Percentiles rank a stretch among this genome's conserved stretches.
phyloP scores from a whole-genome alignment of 2,113 vertebrate species.

The Terrapene triunguis region DNA sequence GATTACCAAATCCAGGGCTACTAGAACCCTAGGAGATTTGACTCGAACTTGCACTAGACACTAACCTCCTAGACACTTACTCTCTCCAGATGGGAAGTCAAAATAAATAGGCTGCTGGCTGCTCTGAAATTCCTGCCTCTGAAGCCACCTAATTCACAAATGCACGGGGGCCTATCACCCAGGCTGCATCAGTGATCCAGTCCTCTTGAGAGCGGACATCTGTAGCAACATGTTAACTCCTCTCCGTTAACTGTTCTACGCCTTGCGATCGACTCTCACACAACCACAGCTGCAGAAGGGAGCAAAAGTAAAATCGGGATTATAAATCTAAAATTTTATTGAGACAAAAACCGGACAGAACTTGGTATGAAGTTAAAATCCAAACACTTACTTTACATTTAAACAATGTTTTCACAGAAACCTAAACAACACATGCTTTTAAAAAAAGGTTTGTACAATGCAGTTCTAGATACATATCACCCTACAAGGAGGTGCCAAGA shows the following conservation, averaged over 20 bases:
- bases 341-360: constrained; percentile 80
- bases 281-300: constrained; percentile 30
- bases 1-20: background rate
- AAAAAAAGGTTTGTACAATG: constrained; percentile 79
- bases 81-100: background rate
- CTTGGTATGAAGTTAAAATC: constrained; percentile 78
- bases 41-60: background rate
- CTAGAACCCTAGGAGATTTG: background rate
- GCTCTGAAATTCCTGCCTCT: background rate
- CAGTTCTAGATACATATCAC: constrained; percentile 59
- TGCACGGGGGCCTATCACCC: fast-evolving
- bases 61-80: background rate
- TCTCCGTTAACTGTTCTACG: background rate
- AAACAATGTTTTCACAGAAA: constrained; percentile 82
- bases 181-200: background rate
- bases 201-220: background rate
- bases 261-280: background rate
- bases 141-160: background rate
- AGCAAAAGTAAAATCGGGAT: constrained; percentile 63
- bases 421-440: constrained; percentile 83
- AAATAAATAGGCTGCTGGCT: fast-evolving
- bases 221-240: background rate
- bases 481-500: constrained; percentile 61
- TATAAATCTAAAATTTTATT: constrained; percentile 91
- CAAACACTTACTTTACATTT: constrained; percentile 81